Percentiles rank a stretch among this genome's conserved stretches.
Conservation (phyloP, 1,140 invertebrate species). For the Brachionus paranguensis region DNA sequence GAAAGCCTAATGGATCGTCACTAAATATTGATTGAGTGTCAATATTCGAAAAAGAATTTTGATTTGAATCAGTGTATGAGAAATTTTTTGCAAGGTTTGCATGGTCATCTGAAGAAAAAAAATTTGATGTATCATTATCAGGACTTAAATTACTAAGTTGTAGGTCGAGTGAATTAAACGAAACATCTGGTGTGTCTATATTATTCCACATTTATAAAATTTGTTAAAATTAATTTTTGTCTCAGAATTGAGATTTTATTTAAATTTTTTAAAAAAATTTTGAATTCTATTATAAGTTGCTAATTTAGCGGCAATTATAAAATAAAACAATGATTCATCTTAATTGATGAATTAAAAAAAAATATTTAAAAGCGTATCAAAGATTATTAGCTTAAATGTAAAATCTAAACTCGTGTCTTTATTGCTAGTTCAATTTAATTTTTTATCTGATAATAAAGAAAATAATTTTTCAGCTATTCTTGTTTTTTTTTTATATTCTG, state of each 20-base stretch:
- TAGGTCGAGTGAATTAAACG: neutral
- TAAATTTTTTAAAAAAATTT: neutral
- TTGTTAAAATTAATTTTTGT: neutral
- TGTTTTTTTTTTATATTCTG: too few relatives aligned
- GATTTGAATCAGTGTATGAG: neutral
- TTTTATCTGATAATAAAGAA: too few relatives aligned
- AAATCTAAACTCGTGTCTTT: neutral
- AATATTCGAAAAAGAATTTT: neutral
- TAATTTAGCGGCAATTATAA: conserved; percentile 25
- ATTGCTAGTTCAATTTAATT: too few relatives aligned
- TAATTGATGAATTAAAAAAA: neutral
- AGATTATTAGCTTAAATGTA: neutral
- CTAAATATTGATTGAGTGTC: neutral
- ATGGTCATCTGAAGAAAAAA: neutral
- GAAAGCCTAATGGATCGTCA: neutral
- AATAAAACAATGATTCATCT: neutral
- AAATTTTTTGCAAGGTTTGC: neutral
- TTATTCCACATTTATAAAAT: conserved; percentile 10
- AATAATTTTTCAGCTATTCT: too few relatives aligned
- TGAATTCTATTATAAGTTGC: neutral
- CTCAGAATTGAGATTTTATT: neutral
- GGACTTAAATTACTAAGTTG: neutral
- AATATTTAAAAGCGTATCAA: neutral
- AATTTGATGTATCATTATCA: neutral
- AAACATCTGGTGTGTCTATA: neutral